These are phyloP conservation scores for Hybos culiciformis DNA, from an alignment of 2,888 invertebrate species.

Conservation along the genomic window DNA sequence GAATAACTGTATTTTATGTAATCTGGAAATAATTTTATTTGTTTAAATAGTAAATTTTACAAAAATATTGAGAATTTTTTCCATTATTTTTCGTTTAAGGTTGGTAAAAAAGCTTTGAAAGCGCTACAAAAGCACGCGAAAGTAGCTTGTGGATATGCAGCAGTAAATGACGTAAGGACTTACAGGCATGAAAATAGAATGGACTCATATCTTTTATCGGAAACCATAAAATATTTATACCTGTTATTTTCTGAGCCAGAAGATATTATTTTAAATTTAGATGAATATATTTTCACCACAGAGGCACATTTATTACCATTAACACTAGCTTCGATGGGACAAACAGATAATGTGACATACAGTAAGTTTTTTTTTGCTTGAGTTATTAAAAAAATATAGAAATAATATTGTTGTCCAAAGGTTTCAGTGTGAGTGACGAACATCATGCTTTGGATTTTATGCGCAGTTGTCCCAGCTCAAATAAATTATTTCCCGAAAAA, in stretches of 20 bases:
- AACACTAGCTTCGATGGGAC: constrained; percentile 53
- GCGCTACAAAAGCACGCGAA: constrained; percentile 80
- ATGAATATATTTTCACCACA: constrained; percentile 80
- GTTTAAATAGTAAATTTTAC: too few species aligned
- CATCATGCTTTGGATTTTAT: constrained; percentile 39
- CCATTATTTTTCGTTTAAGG: constrained; percentile 16
- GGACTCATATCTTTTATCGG: constrained; percentile 96
- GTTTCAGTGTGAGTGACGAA: constrained; percentile 40
- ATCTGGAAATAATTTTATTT: too few species aligned
- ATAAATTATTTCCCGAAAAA: constrained; percentile 68
- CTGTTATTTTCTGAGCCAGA: constrained; percentile 80
- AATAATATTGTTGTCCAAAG: constrained; percentile 22
- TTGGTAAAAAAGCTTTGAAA: constrained; percentile 76
- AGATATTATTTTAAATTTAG: constrained; percentile 67
- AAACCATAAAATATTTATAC: constrained; percentile 95
- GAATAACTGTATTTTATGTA: too few species aligned
- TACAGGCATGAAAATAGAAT: constrained; percentile 87
- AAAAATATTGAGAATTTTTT: too few species aligned
- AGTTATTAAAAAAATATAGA: background rate
- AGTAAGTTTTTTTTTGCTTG: constrained; percentile 24
- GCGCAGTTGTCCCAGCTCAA: constrained; percentile 72
- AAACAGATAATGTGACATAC: constrained; percentile 39
- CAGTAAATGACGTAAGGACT: constrained; percentile 89
- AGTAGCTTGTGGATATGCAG: constrained; percentile 95
- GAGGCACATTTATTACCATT: constrained; percentile 94